A percentile compares a stretch with the other conserved stretches of the same genome.
Conservation (phyloP, 2,797 vertebrate species). For the Bradypodion ventrale region DNA sequence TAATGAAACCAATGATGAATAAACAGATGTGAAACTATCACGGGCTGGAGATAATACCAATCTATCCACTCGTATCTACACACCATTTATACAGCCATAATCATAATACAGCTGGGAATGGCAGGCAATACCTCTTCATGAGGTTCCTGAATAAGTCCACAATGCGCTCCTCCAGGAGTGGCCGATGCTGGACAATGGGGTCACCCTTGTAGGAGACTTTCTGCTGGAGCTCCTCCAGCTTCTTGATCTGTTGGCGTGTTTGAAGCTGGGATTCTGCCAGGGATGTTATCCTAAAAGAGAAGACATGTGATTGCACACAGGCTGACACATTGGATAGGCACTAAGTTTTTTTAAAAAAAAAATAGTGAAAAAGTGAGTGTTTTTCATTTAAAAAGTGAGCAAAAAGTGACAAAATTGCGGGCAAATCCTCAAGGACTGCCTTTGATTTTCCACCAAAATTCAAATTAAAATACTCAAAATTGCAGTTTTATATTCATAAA, state of each 20-base stretch:
- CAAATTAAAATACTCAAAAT: too few species aligned
- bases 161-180: constrained; percentile 95
- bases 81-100: background rate
- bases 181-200: constrained; percentile 95
- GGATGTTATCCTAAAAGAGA: constrained; percentile 89
- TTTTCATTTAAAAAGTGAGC: too few species aligned
- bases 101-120: background rate
- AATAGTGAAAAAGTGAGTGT: too few species aligned
- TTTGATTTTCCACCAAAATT: too few species aligned
- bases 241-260: constrained; percentile 98
- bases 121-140: constrained; percentile 89
- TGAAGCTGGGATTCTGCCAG: constrained; percentile 97
- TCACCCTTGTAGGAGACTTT: constrained; percentile 99
- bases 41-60: background rate
- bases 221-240: constrained; percentile 96
- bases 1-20: background rate
- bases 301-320: background rate
- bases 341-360: too few species aligned
- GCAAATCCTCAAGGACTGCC: too few species aligned
- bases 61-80: background rate
- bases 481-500: too few species aligned
- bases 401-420: too few species aligned
- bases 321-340: too few species aligned
- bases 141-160: constrained; percentile 95
- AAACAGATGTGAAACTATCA: background rate